These are phyloP conservation scores for Hylia prasina DNA, from an alignment of 2,113 vertebrate genomes.

Conservation along the genomic window DNA sequence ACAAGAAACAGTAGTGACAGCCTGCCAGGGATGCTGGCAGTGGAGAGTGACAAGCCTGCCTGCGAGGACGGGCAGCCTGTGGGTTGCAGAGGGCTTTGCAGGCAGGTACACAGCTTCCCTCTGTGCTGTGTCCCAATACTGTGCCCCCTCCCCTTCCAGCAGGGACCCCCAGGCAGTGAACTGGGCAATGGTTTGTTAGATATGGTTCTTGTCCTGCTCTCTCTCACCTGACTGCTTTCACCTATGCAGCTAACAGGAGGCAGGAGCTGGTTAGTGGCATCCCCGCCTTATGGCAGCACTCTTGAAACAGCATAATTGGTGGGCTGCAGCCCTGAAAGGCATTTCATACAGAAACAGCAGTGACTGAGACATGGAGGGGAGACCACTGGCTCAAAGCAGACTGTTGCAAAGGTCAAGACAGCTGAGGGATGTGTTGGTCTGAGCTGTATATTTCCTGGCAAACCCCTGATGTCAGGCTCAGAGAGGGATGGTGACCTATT, in stretches of 20 bases:
- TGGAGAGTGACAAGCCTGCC: background rate
- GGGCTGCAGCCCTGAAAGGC: background rate
- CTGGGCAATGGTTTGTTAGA: background rate
- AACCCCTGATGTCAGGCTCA: background rate
- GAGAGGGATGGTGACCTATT: background rate
- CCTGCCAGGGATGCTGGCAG: fast-evolving
- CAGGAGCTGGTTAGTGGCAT: background rate
- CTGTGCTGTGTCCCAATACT: fast-evolving
- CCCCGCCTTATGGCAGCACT: background rate
- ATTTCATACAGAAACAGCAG: background rate
- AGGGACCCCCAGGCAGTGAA: background rate
- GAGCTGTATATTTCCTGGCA: background rate
- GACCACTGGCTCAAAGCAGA: background rate
- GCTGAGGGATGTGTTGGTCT: background rate
- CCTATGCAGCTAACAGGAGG: background rate
- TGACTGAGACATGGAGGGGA: background rate
- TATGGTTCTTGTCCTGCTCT: fast-evolving
- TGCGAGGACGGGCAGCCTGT: background rate
- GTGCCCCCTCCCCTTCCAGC: fast-evolving
- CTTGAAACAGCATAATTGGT: background rate
- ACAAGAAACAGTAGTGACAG: background rate
- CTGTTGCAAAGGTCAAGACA: background rate
- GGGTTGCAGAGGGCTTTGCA: background rate
- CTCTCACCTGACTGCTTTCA: background rate
- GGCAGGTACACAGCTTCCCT: background rate